Evolutionary conservation across 1,140 invertebrate species (phyloP).

Genomic region (Drosophila chauvacae): DNA sequence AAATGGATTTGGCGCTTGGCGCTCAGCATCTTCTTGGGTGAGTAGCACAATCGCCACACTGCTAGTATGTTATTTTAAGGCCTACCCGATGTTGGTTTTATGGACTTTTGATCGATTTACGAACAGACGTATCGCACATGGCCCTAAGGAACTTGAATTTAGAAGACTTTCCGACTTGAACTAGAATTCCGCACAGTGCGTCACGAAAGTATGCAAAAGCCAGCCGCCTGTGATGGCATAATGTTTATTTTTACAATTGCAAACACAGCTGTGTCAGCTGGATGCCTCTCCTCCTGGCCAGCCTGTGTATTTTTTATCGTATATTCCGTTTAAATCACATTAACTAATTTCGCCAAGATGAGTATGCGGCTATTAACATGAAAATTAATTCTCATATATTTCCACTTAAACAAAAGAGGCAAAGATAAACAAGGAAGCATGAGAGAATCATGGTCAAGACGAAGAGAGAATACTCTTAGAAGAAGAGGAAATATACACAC

Average conservation of each 20-base stretch:
- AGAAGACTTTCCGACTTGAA: not conserved
- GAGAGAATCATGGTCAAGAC: not conserved
- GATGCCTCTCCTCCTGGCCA: constrained; percentile 1
- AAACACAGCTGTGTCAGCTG: constrained; percentile 44
- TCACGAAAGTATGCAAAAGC: constrained; percentile 35
- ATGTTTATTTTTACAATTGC: constrained; percentile 57
- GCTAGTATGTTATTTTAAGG: constrained; percentile 27
- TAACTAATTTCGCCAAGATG: constrained; percentile 55
- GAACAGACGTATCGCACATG: constrained; percentile 38
- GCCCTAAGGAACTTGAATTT: constrained; percentile 30
- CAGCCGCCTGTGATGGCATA: constrained; percentile 41
- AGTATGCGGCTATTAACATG: constrained; percentile 67
- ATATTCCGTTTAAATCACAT: constrained; percentile 50
- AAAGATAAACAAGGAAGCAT: constrained; percentile 14
- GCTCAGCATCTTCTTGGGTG: constrained; percentile 70
- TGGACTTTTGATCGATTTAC: constrained; percentile 68
- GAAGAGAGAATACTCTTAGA: constrained; percentile 43
- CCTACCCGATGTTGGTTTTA: constrained; percentile 50
- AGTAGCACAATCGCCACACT: constrained; percentile 29
- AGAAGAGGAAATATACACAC: not conserved
- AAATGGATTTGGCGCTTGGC: constrained; percentile 78
- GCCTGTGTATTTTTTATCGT: constrained; percentile 29
- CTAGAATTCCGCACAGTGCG: constrained; percentile 39
- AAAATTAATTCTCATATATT: constrained; percentile 61
- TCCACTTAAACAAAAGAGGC: constrained; percentile 38